phyloP scores from a whole-genome alignment of 2,113 vertebrate genomes.

The Mustela lutreola region DNA sequence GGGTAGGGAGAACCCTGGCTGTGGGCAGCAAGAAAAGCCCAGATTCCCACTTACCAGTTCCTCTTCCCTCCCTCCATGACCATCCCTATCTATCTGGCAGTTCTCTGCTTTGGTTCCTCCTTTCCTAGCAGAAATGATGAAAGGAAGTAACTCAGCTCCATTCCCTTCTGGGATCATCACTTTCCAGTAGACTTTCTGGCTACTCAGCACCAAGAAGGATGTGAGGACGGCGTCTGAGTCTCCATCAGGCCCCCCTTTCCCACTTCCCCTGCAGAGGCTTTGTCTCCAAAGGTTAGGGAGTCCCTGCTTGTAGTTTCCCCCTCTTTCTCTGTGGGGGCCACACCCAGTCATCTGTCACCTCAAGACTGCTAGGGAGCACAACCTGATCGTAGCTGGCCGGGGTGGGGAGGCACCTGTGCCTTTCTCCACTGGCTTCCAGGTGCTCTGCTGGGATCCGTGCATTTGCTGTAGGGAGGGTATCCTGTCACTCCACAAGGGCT shows the following conservation, averaged over 20 bases:
- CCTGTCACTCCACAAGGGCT: background rate
- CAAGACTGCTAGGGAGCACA: rapidly evolving
- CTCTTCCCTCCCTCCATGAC: rapidly evolving
- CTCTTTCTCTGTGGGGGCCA: background rate
- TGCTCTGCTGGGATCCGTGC: no score
- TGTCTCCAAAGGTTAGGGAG: background rate
- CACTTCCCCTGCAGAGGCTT: background rate
- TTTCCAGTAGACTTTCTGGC: background rate
- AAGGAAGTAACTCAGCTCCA: background rate
- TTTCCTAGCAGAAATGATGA: background rate
- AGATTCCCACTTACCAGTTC: rapidly evolving
- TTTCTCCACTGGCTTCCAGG: background rate
- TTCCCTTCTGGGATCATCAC: background rate
- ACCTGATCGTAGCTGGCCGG: no score
- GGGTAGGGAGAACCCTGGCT: no score
- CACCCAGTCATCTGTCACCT: rapidly evolving
- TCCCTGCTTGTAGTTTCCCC: no score
- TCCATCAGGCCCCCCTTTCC: background rate
- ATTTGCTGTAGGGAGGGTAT: background rate
- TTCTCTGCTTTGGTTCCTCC: background rate
- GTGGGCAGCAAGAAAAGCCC: background rate
- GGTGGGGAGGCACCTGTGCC: no score
- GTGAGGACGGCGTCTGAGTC: background rate
- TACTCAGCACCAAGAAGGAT: background rate
- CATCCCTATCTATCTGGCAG: background rate